Conservation (phyloP, 2,888 invertebrate species). For the Aleiodes alternator region DNA sequence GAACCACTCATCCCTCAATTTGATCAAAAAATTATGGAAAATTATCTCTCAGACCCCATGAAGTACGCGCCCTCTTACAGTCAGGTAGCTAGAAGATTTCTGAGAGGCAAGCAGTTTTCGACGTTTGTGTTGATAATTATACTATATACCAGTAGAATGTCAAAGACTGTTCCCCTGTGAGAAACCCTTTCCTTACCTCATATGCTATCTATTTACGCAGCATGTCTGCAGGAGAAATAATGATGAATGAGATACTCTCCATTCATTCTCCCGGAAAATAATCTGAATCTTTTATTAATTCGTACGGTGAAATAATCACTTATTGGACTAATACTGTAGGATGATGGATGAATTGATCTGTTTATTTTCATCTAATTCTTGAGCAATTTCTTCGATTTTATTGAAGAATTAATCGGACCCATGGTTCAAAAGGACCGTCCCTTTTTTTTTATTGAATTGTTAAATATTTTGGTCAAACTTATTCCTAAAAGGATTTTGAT, state of each 20-base stretch:
- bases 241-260: too few species aligned
- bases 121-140: too few species aligned
- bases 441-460: neutral
- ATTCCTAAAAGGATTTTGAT: too few species aligned
- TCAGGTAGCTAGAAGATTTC: too few species aligned
- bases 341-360: conserved; percentile 16
- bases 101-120: too few species aligned
- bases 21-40: neutral
- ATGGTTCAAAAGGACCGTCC: conserved; percentile 4
- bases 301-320: neutral
- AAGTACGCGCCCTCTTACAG: neutral
- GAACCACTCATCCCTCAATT: too few species aligned
- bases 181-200: too few species aligned
- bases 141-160: neutral
- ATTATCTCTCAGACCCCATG: conserved; percentile 3
- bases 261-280: too few species aligned
- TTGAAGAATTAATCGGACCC: conserved; percentile 32
- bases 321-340: conserved; percentile 17
- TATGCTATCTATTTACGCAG: too few species aligned
- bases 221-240: too few species aligned
- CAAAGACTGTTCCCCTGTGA: neutral
- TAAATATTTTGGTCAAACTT: neutral
- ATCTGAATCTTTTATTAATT: too few species aligned
- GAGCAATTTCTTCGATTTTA: conserved; percentile 37
- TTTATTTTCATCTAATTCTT: conserved; percentile 23